Conservation (phyloP, 2,113 vertebrate species). For the Rutilus rutilus region DNA sequence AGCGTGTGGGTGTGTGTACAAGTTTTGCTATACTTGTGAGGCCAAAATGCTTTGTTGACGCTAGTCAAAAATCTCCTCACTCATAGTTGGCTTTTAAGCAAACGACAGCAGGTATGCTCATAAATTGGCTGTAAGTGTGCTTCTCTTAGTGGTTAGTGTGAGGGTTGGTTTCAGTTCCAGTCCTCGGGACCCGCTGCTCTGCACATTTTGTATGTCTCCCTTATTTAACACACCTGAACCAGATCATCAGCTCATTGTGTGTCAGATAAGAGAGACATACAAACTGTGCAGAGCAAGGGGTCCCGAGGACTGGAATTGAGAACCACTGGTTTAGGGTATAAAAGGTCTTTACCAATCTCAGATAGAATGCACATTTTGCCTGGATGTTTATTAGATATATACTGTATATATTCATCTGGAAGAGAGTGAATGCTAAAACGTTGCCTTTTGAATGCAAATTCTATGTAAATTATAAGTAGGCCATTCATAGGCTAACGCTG, state of each 20-base stretch:
- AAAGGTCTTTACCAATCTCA: background rate
- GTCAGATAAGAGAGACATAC: too few species aligned
- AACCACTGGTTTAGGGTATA: background rate
- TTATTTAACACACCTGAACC: too few species aligned
- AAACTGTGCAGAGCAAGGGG: too few species aligned
- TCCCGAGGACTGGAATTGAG: too few species aligned
- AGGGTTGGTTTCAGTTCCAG: too few species aligned
- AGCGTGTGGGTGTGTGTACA: background rate
- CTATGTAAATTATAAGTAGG: background rate
- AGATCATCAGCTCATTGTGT: too few species aligned
- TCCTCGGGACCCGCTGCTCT: too few species aligned
- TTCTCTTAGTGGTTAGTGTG: background rate
- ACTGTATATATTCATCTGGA: background rate
- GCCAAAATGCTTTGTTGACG: background rate
- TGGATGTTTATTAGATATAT: background rate
- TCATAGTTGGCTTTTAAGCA: slow-evolving; percentile 1
- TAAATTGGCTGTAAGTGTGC: background rate
- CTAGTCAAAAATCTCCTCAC: background rate
- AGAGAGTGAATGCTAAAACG: background rate
- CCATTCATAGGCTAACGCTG: background rate
- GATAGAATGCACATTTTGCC: background rate
- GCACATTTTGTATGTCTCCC: too few species aligned
- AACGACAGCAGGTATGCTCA: background rate
- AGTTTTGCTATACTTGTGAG: background rate
- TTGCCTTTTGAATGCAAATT: background rate